Conservation (phyloP, 2,113 vertebrate genomes). For the Lathamus discolor region DNA sequence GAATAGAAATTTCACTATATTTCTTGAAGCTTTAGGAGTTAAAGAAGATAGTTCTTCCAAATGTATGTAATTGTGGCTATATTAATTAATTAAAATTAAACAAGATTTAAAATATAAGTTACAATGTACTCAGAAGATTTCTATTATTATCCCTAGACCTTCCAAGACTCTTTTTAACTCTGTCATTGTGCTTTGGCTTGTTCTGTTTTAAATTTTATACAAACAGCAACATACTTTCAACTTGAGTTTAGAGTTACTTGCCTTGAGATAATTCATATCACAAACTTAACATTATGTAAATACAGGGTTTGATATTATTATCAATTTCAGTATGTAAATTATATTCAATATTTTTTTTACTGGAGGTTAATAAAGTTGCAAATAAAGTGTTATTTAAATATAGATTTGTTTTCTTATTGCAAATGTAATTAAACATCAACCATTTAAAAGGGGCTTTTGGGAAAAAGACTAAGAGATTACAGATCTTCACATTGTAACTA, state of each 20-base stretch:
- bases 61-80: not conserved
- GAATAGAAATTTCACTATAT: not conserved
- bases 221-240: not conserved
- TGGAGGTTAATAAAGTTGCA: not conserved
- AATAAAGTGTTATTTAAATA: not conserved
- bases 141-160: not conserved
- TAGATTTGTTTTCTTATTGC: constrained; percentile 21
- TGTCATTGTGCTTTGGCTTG: not conserved
- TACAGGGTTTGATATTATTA: not conserved
- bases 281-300: constrained; percentile 35
- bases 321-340: not conserved
- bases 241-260: constrained; percentile 2
- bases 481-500: constrained; percentile 35
- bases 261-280: constrained; percentile 35
- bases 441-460: constrained; percentile 19
- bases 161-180: not conserved
- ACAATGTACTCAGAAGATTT: not conserved
- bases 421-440: not conserved
- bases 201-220: constrained; percentile 26
- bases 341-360: not conserved
- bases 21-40: not conserved
- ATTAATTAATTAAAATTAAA: not conserved
- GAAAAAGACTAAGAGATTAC: constrained; percentile 41
- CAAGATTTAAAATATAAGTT: not conserved
- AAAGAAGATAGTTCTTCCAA: not conserved